These are phyloP conservation scores for Melanotaenia duboulayi DNA, from an alignment of 2,113 vertebrate species.

Conservation along the genomic window DNA sequence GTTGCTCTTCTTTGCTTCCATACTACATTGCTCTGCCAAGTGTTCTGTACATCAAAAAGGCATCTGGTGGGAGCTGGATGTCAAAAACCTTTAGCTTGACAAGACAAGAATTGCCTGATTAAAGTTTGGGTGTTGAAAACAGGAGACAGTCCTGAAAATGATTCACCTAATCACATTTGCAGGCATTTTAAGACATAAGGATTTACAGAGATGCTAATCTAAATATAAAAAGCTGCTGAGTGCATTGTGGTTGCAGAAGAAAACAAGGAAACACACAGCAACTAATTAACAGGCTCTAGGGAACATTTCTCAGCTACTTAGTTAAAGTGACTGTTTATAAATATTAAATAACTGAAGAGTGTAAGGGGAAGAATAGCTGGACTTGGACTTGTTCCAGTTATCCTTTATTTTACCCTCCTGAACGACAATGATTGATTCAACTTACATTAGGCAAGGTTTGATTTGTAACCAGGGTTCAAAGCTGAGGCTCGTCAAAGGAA, in stretches of 20 bases:
- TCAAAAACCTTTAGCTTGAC: neutral
- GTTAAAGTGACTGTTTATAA: slow-evolving; percentile 37
- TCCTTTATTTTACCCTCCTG: too few species aligned
- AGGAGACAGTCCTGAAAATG: too few species aligned
- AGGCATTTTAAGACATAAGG: neutral
- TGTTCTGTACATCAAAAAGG: neutral
- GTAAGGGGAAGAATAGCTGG: slow-evolving; percentile 25
- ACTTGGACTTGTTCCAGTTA: too few species aligned
- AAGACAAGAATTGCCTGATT: neutral
- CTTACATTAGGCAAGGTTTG: too few species aligned
- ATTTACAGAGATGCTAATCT: neutral
- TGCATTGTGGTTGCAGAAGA: slow-evolving; percentile 24
- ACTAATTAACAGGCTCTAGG: slow-evolving; percentile 33
- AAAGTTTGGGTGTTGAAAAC: neutral
- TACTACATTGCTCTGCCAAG: slow-evolving; percentile 14
- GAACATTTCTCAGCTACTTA: slow-evolving; percentile 43
- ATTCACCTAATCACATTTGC: neutral
- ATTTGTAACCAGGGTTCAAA: too few species aligned
- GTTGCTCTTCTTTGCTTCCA: neutral
- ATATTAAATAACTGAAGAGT: slow-evolving; percentile 51
- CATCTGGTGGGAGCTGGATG: neutral
- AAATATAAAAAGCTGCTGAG: slow-evolving; percentile 20
- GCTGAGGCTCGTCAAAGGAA: too few species aligned
- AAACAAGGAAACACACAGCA: neutral
- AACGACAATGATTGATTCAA: too few species aligned